These are phyloP conservation scores for Acleris holmiana DNA, from an alignment of 2,888 invertebrate species.

Conservation along the genomic window DNA sequence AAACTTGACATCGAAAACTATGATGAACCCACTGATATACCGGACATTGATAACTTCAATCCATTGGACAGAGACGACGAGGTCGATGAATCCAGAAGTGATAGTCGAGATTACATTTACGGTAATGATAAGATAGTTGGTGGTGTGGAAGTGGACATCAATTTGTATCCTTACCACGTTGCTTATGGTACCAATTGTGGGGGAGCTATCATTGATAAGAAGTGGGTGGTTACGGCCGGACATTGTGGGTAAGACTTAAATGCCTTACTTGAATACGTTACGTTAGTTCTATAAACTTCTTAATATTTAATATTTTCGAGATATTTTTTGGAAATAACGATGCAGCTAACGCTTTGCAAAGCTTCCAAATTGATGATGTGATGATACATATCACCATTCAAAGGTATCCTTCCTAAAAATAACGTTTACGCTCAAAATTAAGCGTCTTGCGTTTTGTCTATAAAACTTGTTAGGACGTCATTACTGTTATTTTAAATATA, in stretches of 20 bases:
- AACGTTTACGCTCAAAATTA: too few relatives aligned
- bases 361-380: too few relatives aligned
- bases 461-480: too few relatives aligned
- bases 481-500: too few relatives aligned
- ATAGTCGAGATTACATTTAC: constrained; percentile 16
- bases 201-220: constrained; percentile 69
- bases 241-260: constrained; percentile 74
- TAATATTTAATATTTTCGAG: too few relatives aligned
- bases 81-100: constrained; percentile 30
- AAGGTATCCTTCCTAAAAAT: too few relatives aligned
- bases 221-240: constrained; percentile 75
- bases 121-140: constrained; percentile 73
- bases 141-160: constrained; percentile 70
- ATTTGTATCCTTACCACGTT: constrained; percentile 74
- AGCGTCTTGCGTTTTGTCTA: too few relatives aligned
- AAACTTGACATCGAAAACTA: constrained; percentile 64
- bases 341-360: too few relatives aligned
- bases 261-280: background rate
- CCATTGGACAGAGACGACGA: constrained; percentile 45
- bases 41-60: constrained; percentile 65
- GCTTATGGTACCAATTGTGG: constrained; percentile 76
- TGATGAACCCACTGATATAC: constrained; percentile 60
- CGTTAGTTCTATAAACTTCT: background rate
- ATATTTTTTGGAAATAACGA: too few relatives aligned
- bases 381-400: too few relatives aligned